Percentiles rank a stretch among this genome's conserved stretches.
Evolutionary conservation across 2,797 vertebrate genomes (phyloP).

Genomic region (Rhinogobio ventralis): DNA sequence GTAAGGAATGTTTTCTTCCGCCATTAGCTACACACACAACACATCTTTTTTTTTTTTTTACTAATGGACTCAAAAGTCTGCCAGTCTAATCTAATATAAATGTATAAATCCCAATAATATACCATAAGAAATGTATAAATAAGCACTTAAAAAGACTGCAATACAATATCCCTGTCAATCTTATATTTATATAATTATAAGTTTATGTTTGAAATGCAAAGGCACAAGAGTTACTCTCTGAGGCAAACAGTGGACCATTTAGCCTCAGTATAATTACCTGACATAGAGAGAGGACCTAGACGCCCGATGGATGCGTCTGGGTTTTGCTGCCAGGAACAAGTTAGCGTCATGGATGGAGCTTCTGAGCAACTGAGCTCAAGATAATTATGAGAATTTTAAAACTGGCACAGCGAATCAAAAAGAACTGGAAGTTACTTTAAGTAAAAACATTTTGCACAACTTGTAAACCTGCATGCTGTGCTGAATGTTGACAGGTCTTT

Average conservation of each 20-base stretch:
- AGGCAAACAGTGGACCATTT: neutral
- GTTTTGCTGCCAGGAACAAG: neutral
- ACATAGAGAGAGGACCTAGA: neutral
- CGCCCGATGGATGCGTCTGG: neutral
- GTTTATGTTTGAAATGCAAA: neutral
- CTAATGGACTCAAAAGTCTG: neutral
- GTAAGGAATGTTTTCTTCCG: neutral
- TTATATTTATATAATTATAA: neutral
- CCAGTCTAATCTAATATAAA: neutral
- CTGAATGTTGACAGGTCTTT: neutral
- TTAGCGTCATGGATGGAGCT: neutral
- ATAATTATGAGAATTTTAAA: constrained; percentile 1
- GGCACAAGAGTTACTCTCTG: neutral
- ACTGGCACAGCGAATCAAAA: neutral
- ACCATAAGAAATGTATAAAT: neutral
- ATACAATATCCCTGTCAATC: neutral
- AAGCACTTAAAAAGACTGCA: neutral
- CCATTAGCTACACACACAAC: neutral
- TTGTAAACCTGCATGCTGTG: neutral
- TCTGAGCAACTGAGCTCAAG: neutral
- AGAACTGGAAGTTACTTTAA: neutral
- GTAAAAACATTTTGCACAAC: neutral
- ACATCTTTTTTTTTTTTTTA: neutral
- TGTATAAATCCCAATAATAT: neutral
- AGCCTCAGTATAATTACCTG: constrained; percentile 23